A percentile compares a stretch with the other conserved stretches of the same genome.
phyloP scores from a whole-genome alignment of 2,797 vertebrate genomes.

The Eulemur coronatus region DNA sequence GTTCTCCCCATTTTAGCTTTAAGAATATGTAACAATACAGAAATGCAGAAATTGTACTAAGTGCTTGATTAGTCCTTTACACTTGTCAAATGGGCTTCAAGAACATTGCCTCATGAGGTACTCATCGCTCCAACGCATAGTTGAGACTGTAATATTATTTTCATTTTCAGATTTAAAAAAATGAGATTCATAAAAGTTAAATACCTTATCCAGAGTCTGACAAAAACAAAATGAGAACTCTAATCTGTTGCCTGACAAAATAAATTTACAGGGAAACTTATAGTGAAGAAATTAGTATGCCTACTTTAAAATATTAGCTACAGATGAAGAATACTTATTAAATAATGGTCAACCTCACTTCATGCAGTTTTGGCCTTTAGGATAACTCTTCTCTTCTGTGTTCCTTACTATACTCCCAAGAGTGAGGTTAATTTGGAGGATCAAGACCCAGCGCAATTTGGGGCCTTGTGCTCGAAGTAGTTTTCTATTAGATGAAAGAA shows the following conservation, averaged over 20 bases:
- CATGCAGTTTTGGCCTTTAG: background rate
- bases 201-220: background rate
- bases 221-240: background rate
- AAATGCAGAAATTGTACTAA: background rate
- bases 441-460: background rate
- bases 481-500: background rate
- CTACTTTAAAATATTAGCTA: background rate
- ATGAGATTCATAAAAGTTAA: background rate
- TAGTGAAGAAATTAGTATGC: background rate
- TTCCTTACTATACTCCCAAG: background rate
- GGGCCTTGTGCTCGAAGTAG: background rate
- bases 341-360: background rate
- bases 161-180: background rate
- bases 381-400: background rate
- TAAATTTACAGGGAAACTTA: background rate
- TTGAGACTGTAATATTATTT: background rate
- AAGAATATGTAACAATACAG: background rate
- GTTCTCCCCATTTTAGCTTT: background rate
- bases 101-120: background rate
- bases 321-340: background rate
- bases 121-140: background rate
- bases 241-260: background rate
- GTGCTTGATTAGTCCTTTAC: background rate
- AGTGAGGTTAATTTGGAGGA: background rate
- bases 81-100: background rate